Evolutionary conservation across 1,140 invertebrate genomes (phyloP).

Genomic region (Drosophila lacertosa): DNA sequence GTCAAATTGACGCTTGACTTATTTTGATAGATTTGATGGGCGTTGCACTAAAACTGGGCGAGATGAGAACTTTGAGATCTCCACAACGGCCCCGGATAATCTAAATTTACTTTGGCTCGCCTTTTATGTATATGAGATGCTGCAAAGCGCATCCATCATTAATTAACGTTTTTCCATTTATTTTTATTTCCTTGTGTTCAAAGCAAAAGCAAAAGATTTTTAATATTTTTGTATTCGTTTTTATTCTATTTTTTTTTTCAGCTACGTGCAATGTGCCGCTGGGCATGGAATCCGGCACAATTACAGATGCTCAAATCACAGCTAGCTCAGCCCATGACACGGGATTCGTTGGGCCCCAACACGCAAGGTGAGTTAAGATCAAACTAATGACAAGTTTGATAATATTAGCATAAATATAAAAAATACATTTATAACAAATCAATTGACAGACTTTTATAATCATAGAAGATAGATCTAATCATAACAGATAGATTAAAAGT

Average conservation of each 20-base stretch:
- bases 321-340: conserved; percentile 96
- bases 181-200: conserved; percentile 9
- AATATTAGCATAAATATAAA: no score
- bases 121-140: conserved; percentile 1
- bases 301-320: conserved; percentile 93
- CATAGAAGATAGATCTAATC: no score
- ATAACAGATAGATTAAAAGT: no score
- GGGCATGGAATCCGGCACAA: conserved; percentile 95
- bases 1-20: conserved; percentile 68
- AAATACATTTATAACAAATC: no score
- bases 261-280: conserved; percentile 92
- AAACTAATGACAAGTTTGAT: no score
- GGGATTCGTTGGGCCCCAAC: conserved; percentile 95
- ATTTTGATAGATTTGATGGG: conserved; percentile 72
- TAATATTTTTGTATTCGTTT: conserved; percentile 20
- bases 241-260: conserved; percentile 84
- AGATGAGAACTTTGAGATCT: not conserved
- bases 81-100: conserved; percentile 5
- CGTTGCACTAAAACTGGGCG: conserved; percentile 26
- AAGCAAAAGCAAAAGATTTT: not conserved
- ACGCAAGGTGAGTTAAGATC: conserved; percentile 90
- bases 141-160: conserved; percentile 47
- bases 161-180: conserved; percentile 45
- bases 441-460: no score
- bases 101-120: conserved; percentile 51